Evolutionary conservation across 1,140 invertebrate genomes (phyloP), one percentile per base, ranked within the genome.

Genomic region (Pseudomyrmex gracilis): DNA sequence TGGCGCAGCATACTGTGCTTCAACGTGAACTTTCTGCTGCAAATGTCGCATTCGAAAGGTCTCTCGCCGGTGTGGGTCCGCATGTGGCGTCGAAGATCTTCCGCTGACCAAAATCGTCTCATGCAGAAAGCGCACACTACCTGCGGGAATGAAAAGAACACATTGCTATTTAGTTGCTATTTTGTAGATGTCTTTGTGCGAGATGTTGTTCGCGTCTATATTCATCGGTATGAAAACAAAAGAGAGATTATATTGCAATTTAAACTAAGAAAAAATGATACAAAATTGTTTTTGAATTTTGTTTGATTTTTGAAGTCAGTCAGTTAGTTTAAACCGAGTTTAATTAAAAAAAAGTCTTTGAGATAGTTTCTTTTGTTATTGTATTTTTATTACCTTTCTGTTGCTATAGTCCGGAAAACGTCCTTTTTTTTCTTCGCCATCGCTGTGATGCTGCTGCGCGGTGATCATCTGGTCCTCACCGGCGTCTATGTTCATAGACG

Each of bases 1-100:
- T 98, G 98, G 2, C 98, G 95, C 70, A 98, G 95, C 98, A 98
- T 98, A 92, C 97, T 98, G 94, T 98, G 98, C 90, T 98, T 98
- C n/a, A 98, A 94, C 0, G 98, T 98, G 94, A 98, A 98, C 71
- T 97, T 95, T 4, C 97, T 94, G 12, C 96, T 93, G 90, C 98
- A 98, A 12, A 98, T 96, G 89, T 97, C 97, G 87, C 97, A 98
- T 57, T 97, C 96, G 91, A 97, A 98, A 0, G 95, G 95, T 0
- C 97, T 93, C 90, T 98, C 98, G 0, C 97, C 97, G 0, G 97
- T 98, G 90, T 98, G 97, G 0, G 97, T 98, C 55, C 98, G 94
- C 97, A 99, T 98, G 93, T 99, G 98, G 9, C 98, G 96, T 0
- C 98, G 95, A 0, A 99, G 94, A 93, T 99, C 98, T 92, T 99